phyloP scores from a whole-genome alignment of 1,140 invertebrate genomes.

The Bombus affinis region DNA sequence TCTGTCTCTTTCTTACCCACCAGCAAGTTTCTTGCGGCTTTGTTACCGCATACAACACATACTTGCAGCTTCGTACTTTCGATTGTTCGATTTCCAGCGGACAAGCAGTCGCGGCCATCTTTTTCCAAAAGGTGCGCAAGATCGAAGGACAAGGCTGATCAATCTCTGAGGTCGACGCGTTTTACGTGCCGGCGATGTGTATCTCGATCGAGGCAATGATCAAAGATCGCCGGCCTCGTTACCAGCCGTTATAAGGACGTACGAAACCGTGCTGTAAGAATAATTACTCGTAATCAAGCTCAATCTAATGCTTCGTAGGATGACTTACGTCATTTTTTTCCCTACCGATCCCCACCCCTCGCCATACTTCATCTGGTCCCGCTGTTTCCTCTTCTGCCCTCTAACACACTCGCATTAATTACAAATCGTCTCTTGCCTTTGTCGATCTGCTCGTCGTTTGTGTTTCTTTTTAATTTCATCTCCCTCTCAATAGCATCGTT shows the following conservation, averaged over 20 bases:
- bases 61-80: too few species aligned
- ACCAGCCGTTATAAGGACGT: constrained; percentile 68
- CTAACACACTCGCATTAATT: constrained; percentile 60
- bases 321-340: constrained; percentile 75
- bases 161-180: constrained; percentile 54
- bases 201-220: constrained; percentile 65
- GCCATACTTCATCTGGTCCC: neutral
- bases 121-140: constrained; percentile 50
- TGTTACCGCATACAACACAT: too few species aligned
- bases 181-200: constrained; percentile 52
- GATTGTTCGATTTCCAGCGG: neutral
- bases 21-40: too few species aligned
- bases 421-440: constrained; percentile 57
- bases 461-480: constrained; percentile 54
- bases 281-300: constrained; percentile 81
- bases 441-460: constrained; percentile 36
- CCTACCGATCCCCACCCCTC: constrained; percentile 1
- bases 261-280: constrained; percentile 74
- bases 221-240: constrained; percentile 69
- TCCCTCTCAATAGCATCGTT: constrained; percentile 59
- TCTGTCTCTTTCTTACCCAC: neutral
- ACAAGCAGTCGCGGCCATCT: neutral
- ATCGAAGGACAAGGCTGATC: constrained; percentile 48
- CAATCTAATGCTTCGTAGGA: constrained; percentile 79
- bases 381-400: constrained; percentile 6